Evolutionary conservation across 2,797 vertebrate genomes (phyloP).

Genomic region (Labroides dimidiatus): DNA sequence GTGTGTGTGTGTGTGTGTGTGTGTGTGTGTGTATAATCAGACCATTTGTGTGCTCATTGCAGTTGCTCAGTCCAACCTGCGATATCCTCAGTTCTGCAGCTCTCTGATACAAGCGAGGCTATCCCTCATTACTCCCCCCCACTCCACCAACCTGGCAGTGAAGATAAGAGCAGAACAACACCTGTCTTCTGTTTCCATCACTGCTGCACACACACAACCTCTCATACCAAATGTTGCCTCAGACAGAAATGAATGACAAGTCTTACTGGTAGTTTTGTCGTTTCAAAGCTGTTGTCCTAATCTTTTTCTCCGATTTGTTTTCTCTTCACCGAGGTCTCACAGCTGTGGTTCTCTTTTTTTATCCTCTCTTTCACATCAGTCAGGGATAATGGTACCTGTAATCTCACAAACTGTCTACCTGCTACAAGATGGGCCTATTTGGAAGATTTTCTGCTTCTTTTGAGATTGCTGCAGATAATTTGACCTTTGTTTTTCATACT

Average conservation of each 20-base stretch:
- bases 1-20: constrained; percentile 26
- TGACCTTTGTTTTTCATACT: constrained; percentile 26
- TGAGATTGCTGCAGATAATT: constrained; percentile 30
- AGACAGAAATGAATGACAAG: constrained; percentile 40
- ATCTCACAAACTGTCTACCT: constrained; percentile 10
- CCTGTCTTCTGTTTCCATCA: constrained; percentile 74
- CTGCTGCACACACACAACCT: constrained; percentile 29
- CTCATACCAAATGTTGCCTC: constrained; percentile 3
- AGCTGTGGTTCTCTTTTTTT: constrained; percentile 6
- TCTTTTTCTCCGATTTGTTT: constrained; percentile 4
- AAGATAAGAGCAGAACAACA: constrained; percentile 78
- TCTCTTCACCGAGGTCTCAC: not conserved
- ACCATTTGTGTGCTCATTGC: constrained; percentile 49
- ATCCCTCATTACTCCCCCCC: constrained; percentile 73
- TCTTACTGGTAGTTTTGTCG: constrained; percentile 41
- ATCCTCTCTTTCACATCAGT: constrained; percentile 1
- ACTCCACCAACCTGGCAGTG: constrained; percentile 64
- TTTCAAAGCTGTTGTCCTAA: constrained; percentile 19
- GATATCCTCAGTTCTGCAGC: constrained; percentile 73
- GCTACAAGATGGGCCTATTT: constrained; percentile 19
- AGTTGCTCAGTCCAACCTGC: constrained; percentile 54
- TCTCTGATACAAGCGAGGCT: constrained; percentile 72
- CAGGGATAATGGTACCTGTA: constrained; percentile 10
- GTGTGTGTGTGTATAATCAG: constrained; percentile 26
- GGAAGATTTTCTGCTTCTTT: constrained; percentile 18